phyloP scores from a whole-genome alignment of 1,140 invertebrate genomes.

The Bombus superbus region DNA sequence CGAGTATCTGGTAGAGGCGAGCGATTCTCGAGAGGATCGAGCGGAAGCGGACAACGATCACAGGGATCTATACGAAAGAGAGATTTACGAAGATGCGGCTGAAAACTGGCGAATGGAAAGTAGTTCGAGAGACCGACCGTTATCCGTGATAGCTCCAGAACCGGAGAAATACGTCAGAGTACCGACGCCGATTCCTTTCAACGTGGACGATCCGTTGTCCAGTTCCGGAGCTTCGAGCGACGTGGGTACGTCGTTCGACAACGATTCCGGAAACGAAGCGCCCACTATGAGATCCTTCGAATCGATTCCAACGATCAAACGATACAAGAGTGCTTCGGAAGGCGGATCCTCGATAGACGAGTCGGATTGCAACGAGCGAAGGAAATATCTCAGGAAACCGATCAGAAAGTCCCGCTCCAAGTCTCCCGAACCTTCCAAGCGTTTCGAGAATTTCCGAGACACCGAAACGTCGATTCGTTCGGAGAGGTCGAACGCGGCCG shows the following conservation, averaged over 20 bases:
- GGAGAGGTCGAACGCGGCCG: background rate
- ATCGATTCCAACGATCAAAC: slow-evolving; percentile 52
- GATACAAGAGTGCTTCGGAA: slow-evolving; percentile 66
- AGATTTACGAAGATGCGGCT: slow-evolving; percentile 35
- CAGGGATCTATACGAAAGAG: background rate
- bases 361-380: slow-evolving; percentile 38
- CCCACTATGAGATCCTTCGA: slow-evolving; percentile 62
- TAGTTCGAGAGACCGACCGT: slow-evolving; percentile 33
- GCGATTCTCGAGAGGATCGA: slow-evolving; percentile 16
- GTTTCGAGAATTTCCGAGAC: background rate
- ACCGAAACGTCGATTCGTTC: background rate
- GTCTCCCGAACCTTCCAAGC: background rate
- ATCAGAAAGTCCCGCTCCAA: slow-evolving; percentile 41
- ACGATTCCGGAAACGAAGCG: slow-evolving; percentile 76
- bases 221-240: slow-evolving; percentile 70
- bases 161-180: slow-evolving; percentile 73
- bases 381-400: background rate
- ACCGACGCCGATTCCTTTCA: slow-evolving; percentile 74
- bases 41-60: background rate
- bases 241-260: slow-evolving; percentile 66
- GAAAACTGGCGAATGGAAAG: slow-evolving; percentile 26
- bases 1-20: slow-evolving; percentile 28
- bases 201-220: slow-evolving; percentile 64
- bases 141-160: slow-evolving; percentile 39
- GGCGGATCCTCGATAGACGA: slow-evolving; percentile 68